Conservation (phyloP, 2,797 vertebrate genomes). For the Anabacerthia variegaticeps region DNA sequence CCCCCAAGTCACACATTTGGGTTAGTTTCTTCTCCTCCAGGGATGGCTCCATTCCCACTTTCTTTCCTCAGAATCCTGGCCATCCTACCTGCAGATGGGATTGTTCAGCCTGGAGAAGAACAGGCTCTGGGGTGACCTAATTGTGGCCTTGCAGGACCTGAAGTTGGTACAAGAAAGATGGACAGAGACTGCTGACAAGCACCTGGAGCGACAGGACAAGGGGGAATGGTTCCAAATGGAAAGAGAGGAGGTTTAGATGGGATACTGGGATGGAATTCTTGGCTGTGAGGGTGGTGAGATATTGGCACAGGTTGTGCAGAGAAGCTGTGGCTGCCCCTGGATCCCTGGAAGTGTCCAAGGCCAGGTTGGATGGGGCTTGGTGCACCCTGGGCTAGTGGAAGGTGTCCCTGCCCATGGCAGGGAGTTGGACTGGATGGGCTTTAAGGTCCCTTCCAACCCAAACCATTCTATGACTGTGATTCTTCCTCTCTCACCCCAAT, state of each 20-base stretch:
- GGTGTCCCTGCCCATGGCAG: background rate
- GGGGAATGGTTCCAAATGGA: background rate
- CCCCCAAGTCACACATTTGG: background rate
- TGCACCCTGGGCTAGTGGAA: fast-evolving
- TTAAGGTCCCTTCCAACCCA: too few species aligned
- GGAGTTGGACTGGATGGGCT: fast-evolving
- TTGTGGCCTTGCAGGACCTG: background rate
- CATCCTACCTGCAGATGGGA: background rate
- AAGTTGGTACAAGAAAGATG: background rate
- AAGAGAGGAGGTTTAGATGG: background rate
- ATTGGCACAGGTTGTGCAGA: background rate
- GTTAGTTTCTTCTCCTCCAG: background rate
- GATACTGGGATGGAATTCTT: background rate
- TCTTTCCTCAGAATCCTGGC: background rate
- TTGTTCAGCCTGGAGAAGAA: background rate
- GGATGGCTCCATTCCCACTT: background rate
- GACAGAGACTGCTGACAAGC: background rate
- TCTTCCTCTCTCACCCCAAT: background rate
- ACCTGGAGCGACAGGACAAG: background rate
- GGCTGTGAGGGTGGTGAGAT: fast-evolving
- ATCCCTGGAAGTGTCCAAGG: background rate
- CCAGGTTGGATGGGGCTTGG: fast-evolving
- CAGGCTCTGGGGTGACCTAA: background rate
- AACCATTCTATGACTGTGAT: background rate
- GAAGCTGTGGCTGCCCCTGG: too few species aligned